phyloP scores from a whole-genome alignment of 2,888 invertebrate genomes.

The Ichneumoninae sp. region DNA sequence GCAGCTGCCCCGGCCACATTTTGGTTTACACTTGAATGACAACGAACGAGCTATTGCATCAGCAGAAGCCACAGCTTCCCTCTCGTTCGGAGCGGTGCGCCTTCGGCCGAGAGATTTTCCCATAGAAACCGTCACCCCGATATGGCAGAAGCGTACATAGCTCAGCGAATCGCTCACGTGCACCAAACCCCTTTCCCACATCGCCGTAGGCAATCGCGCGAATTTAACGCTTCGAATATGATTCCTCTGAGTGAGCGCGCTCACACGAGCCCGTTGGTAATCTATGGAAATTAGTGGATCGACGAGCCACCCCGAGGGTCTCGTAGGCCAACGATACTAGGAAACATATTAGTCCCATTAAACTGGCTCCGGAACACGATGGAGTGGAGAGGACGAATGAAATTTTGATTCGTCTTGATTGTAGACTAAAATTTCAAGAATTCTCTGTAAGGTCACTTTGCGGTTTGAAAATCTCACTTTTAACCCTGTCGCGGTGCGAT shows the following conservation, averaged over 20 bases:
- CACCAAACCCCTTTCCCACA: constrained; percentile 40
- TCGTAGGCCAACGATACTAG: background rate
- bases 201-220: constrained; percentile 57
- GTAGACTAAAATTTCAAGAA: background rate
- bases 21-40: constrained; percentile 71
- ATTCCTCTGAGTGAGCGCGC: constrained; percentile 24
- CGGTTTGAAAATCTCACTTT: too few species aligned
- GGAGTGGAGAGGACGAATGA: background rate
- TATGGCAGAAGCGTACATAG: constrained; percentile 11
- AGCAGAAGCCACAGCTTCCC: constrained; percentile 44
- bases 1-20: constrained; percentile 70
- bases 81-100: constrained; percentile 19
- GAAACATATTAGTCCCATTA: background rate
- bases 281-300: constrained; percentile 25
- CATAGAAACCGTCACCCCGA: constrained; percentile 9
- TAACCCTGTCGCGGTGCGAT: too few species aligned
- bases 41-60: constrained; percentile 67
- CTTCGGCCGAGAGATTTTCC: constrained; percentile 48
- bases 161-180: constrained; percentile 47
- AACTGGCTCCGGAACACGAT: background rate
- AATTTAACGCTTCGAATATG: constrained; percentile 53
- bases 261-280: constrained; percentile 29
- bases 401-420: background rate
- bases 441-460: too few species aligned
- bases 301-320: background rate